Percentiles rank a stretch among this genome's conserved stretches.
These are phyloP conservation scores for Ailurus styani DNA, from an alignment of 2,113 vertebrate genomes.

Conservation along the genomic window DNA sequence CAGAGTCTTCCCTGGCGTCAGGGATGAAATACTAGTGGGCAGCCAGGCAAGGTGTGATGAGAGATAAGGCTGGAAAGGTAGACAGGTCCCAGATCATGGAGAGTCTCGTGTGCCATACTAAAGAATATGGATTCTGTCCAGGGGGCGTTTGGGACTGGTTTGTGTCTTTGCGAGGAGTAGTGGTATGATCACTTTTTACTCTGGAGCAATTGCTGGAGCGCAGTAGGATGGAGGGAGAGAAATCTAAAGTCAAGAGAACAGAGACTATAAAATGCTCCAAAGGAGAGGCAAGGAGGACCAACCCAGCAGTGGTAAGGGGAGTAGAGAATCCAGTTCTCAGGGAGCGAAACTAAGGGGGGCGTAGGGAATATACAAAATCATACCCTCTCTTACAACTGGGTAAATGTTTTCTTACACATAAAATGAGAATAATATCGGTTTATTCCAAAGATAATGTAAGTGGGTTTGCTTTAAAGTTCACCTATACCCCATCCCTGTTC, in stretches of 20 bases:
- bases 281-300: not conserved
- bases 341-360: not conserved
- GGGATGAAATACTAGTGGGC: not conserved
- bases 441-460: not conserved
- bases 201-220: not conserved
- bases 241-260: not conserved
- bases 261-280: not conserved
- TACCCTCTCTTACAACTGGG: not conserved
- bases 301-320: accelerated
- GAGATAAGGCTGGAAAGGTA: not conserved
- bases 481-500: not conserved
- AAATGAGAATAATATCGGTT: not conserved
- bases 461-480: not conserved
- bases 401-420: not conserved
- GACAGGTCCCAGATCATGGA: not conserved
- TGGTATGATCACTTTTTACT: not conserved
- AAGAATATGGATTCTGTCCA: not conserved
- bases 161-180: not conserved
- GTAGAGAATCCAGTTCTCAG: not conserved
- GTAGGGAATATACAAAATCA: not conserved
- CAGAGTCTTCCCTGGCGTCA: not conserved
- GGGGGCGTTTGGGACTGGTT: not conserved
- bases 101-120: not conserved
- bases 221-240: not conserved
- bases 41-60: not conserved